Conservation (phyloP, 2,888 invertebrate species). For the Synanthedon tipuliformis region DNA sequence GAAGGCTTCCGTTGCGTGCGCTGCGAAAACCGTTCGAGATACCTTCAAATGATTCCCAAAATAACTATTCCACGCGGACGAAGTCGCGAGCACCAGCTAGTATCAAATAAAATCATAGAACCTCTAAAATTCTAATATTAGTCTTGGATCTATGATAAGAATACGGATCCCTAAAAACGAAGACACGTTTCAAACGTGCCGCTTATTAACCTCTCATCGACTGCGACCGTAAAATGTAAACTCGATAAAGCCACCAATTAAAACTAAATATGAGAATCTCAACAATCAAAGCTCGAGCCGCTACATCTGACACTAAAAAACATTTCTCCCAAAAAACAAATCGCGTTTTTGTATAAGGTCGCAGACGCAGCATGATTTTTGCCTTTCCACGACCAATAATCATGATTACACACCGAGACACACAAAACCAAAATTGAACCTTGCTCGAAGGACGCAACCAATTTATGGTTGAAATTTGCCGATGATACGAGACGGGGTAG, state of each 20-base stretch:
- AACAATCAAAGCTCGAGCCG: slow-evolving; percentile 67
- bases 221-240: slow-evolving; percentile 70
- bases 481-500: slow-evolving; percentile 47
- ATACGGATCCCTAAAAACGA: slow-evolving; percentile 60
- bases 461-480: slow-evolving; percentile 10
- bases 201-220: slow-evolving; percentile 71
- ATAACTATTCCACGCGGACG: too few species aligned
- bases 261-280: slow-evolving; percentile 70
- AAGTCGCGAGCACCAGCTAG: too few species aligned
- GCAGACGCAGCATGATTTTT: slow-evolving; percentile 63
- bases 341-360: slow-evolving; percentile 64
- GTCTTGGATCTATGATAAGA: slow-evolving; percentile 45
- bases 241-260: slow-evolving; percentile 72
- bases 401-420: slow-evolving; percentile 1
- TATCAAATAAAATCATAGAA: too few species aligned
- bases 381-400: slow-evolving; percentile 56
- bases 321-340: slow-evolving; percentile 57
- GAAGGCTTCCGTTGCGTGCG: too few species aligned
- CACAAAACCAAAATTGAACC: slow-evolving; percentile 26
- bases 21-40: too few species aligned
- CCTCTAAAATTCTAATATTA: too few species aligned
- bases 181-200: slow-evolving; percentile 66
- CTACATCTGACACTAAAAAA: slow-evolving; percentile 65
- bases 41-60: too few species aligned
- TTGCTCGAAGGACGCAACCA: slow-evolving; percentile 19